Base-by-base conservation (phyloP, 2,888 invertebrate genomes). In the Microplitis deprimator region DNA sequence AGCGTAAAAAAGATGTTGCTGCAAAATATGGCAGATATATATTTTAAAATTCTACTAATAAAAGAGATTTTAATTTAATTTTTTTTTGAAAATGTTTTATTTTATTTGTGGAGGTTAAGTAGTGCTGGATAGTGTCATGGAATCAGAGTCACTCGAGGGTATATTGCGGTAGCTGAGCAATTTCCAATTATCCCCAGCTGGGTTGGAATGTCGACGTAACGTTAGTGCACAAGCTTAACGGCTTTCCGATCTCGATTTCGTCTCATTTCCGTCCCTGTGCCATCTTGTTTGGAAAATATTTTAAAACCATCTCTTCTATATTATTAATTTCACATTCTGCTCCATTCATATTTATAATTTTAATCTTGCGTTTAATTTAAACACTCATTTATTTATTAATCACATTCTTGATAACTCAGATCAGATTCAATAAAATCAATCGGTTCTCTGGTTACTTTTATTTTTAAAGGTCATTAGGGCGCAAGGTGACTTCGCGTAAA, bases 151-250 rank as follows among this genome's bases (percentile, higher is more conserved):
- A 38, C 61, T 60, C 13, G 20, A 16, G 59, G 61, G 60, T 71
- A 29, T 71, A 61, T 71, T 71, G 71, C 59, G 71, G 61, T 71
- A 59, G 71, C 60, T 39, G 61, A 71, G 61, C 61, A 71, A 71
- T 71, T 71, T 71, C 29, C 71, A 71, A 71, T 71, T 71, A 71
- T 71, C 71, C 60, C 38, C 61, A 71, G 60, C 60, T 20, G 61
- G 71, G 61, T 60, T 60, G 71, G 71, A 71, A 71, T 71, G 71
- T 71, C 39, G 69, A 17, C 69, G 50, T 50, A 50, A 69, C 69
- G 50, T 69, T 69, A 17, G 69, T 40, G 69, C 69, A 68, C n/a
- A 50, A 41, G 60, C 38, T 67, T 67, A 67, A 67, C 67, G n/a
- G 67, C 13, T 67, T 67, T 67, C 67, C 67, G 38, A 67, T 67